Base-by-base conservation (phyloP, 2,113 vertebrate genomes). In the Hymenochirus boettgeri region DNA sequence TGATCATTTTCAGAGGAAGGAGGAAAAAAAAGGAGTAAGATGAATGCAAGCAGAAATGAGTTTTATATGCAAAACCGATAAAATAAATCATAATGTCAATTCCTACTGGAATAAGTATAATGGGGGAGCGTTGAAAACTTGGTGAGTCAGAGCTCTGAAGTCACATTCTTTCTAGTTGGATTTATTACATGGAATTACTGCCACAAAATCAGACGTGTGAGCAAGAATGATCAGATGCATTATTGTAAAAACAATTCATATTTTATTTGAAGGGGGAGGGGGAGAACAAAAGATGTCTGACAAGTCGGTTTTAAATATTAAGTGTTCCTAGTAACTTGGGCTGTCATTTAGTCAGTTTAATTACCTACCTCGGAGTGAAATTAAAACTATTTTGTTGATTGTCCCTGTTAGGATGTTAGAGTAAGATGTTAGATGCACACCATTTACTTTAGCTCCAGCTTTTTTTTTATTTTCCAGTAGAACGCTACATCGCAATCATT, bases 301-400 rank as follows among this genome's bases (percentile, higher is more conserved):
- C 33, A 70, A 67, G 60, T 12, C 47, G 12, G 47, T 75, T 73
- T 70, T 47, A 62, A 24, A 19, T 37, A 74, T 70, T 62, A 78
- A 81, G 65, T 62, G 62, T 51, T 66, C 70, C 75, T 48, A 59
- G 21, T 9, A 75, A 57, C 53, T 73, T 37, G 70, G 65, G 70
- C 71, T 73, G 71, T 69, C 72, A 61, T 65, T 75, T 71, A n/a
- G 54, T 78, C 78, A 76, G 67, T 71, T 74, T 62, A 73, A 67
- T 35, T 74, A 61, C 50, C 17, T 62, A 76, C 73, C 76, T 74
- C 25, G 35, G 74, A 76, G 77, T 61, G 76, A 74, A 82, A 82
- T 80, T 79, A 79, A n/a, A 82, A 73, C 8, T 31, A 71, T 73
- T 70, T 45, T 13, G 3, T 55, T 67, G 75, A 83, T 62, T 65